Base-by-base conservation (phyloP, 2,797 vertebrate genomes). In the Babyrousa celebensis region DNA sequence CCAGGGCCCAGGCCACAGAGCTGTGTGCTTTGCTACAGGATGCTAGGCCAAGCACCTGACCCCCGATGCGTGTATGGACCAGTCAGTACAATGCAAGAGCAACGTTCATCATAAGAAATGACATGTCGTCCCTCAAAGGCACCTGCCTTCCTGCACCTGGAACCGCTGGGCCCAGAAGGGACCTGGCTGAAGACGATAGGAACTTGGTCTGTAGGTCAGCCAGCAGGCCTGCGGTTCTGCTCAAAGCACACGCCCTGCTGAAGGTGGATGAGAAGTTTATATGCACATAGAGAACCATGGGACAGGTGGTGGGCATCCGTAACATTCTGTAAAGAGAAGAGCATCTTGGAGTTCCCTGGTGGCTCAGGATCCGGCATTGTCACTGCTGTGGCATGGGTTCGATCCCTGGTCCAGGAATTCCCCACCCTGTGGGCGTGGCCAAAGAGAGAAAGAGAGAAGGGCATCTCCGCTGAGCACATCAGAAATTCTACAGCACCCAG, bases 21-120 rank as follows among this genome's bases (percentile, higher is more conserved):
- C 52, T 40, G 11, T 16, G 67, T 0, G 14, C 48, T 40, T 36
- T 23, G 43, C 56, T 52, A 60, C 2, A 0, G 32, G 43, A 75
- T 17, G 63, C 29, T 0, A 68, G 77, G 85, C 6, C 3, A 16
- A 27, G n/a, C 7, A 16, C 9, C 3, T 1, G 65, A 36, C 4
- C 12, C 14, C 40, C 4, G 0, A 9, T 3, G 48, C 48, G 14
- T 27, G 40, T 1, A 1, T 0, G 1, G 43, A 25, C n/a, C 36
- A 0, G 52, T 60, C 70, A 5, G 6, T 1, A 7, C 21, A 2
- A 23, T 0, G 56, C 18, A 52, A 7, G 14, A 29, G 3, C 21
- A 10, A 9, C 1, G 32, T 17, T 75, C 14, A 2, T 48, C 56
- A 1, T 2, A 21, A 85, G 23, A 77, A 40, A 27, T 0, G 3